Evolutionary conservation across 2,888 invertebrate species (phyloP), one percentile per base, ranked within the genome.

Genomic region (Phoronis australis): DNA sequence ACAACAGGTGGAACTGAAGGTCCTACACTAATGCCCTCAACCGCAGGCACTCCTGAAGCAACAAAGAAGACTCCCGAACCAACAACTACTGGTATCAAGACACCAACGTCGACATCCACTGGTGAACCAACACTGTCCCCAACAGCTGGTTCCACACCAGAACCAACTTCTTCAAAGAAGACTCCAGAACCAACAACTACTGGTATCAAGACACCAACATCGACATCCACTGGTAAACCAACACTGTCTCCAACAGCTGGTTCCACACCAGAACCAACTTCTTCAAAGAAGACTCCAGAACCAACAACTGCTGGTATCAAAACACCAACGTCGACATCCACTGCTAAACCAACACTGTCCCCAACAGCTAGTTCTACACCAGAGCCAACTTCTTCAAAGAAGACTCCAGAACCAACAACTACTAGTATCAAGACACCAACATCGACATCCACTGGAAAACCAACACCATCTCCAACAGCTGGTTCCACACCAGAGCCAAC

Each of bases 51-150:
- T 42, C 38, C 41, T n/a, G 25, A 42, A 9, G 42, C 46, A 18
- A 50, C 50, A 42, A n/a, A n/a, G n/a, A n/a, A n/a, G n/a, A n/a
- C n/a, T n/a, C n/a, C n/a, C n/a, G n/a, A n/a, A n/a, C n/a, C n/a
- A n/a, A n/a, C n/a, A n/a, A n/a, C n/a, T n/a, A 31, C 31, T 31
- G 9, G 9, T 31, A 31, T 15, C 31, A 40, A 42, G 41, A 35
- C 35, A 3, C 47, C 47, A 43, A 18, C 27, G 3, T 9, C 15
- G 3, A 35, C 26, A 25, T 9, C 31, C 4, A 27, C 18, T 39
- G 45, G 38, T 12, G 50, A 51, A 40, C 56, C 61, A 48, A 56
- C 59, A 21, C 48, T 56, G 25, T 27, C 52, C 21, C 55, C 56
- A 42, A 44, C 45, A 21, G 18, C 45, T 18, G 42, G 47, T 12